Percentiles rank a stretch among this genome's conserved stretches.
Evolutionary conservation across 2,113 vertebrate genomes (phyloP).

Genomic region (Pandion haliaetus): DNA sequence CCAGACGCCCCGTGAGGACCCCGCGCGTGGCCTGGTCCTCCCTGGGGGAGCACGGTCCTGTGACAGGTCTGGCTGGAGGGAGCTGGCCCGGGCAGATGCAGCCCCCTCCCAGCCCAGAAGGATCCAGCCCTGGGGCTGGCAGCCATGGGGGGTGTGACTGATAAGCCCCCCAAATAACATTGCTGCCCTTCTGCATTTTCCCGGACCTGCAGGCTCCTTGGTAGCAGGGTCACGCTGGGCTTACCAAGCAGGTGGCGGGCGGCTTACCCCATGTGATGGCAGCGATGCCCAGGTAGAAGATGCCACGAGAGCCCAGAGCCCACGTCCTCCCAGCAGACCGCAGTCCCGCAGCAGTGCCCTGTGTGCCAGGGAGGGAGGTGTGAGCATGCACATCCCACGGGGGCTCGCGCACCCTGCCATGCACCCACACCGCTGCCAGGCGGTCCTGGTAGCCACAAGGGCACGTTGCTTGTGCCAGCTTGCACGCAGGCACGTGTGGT

Average conservation of each 20-base stretch:
- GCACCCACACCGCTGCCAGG: fast-evolving
- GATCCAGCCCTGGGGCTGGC: background rate
- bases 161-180: background rate
- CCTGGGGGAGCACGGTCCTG: fast-evolving
- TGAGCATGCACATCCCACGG: background rate
- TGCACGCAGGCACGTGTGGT: fast-evolving
- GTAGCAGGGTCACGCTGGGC: background rate
- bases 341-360: background rate
- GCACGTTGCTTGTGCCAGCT: background rate
- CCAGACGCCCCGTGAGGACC: background rate
- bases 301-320: background rate
- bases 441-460: background rate
- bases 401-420: fast-evolving
- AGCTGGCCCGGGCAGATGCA: background rate
- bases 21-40: fast-evolving
- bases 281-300: slow-evolving; percentile 12
- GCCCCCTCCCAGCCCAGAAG: background rate
- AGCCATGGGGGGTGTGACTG: background rate
- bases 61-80: background rate
- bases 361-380: fast-evolving
- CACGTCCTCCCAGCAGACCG: background rate
- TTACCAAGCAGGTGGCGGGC: fast-evolving
- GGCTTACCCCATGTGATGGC: slow-evolving; percentile 45
- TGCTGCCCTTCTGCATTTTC: background rate
- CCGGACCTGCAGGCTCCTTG: background rate